phyloP scores from a whole-genome alignment of 2,797 vertebrate species.

The Numenius phaeopus region DNA sequence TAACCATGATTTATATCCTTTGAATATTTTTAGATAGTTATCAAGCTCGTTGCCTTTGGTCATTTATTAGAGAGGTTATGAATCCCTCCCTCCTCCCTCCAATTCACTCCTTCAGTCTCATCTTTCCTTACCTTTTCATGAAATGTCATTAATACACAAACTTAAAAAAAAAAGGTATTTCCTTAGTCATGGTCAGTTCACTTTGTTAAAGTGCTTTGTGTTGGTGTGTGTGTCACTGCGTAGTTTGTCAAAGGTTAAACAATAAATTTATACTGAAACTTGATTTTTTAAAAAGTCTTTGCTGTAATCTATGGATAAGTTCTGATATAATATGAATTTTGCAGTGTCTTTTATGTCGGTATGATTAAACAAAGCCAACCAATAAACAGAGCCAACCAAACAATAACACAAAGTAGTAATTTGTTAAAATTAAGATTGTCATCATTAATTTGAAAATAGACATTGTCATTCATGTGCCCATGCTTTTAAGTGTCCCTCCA shows the following conservation, averaged over 20 bases:
- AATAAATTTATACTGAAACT: background rate
- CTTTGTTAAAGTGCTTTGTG: background rate
- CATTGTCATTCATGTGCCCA: background rate
- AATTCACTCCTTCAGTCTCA: background rate
- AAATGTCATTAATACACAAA: background rate
- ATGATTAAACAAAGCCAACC: background rate
- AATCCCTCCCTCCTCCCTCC: background rate
- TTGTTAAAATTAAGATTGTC: background rate
- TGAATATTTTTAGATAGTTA: conserved; percentile 34
- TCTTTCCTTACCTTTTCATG: background rate
- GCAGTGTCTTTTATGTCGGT: background rate
- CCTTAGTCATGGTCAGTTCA: background rate
- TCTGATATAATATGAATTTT: background rate
- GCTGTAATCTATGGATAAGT: background rate
- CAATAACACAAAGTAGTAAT: background rate
- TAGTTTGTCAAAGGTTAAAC: conserved; percentile 2
- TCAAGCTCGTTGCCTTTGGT: background rate
- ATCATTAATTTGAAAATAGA: background rate
- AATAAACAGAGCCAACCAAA: background rate
- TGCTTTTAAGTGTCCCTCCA: background rate
- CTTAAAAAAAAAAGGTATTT: background rate
- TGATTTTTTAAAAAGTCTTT: background rate
- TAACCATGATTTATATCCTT: background rate
- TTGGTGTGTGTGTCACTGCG: background rate
- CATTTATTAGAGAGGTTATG: background rate